A percentile compares a stretch with the other conserved stretches of the same genome.
phyloP scores from a whole-genome alignment of 2,113 vertebrate species.

The Lepisosteus osseus region DNA sequence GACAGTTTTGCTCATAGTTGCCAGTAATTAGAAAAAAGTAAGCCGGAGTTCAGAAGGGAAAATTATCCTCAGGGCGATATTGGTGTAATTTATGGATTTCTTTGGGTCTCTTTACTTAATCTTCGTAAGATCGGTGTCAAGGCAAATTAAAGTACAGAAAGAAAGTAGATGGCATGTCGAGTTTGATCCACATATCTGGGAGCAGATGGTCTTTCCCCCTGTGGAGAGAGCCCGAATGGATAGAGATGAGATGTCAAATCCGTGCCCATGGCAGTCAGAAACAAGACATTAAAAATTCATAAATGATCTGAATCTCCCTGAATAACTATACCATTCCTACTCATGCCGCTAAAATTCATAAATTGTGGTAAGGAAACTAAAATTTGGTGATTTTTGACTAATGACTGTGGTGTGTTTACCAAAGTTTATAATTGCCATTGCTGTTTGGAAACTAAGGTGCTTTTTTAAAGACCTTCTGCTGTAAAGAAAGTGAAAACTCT shows the following conservation, averaged over 20 bases:
- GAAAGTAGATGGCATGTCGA: too few relatives aligned
- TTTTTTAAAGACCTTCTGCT: conserved; percentile 32
- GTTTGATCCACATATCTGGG: not conserved
- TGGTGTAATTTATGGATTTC: too few relatives aligned
- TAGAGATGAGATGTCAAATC: not conserved
- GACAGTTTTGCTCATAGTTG: too few relatives aligned
- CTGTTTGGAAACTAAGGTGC: conserved; percentile 17
- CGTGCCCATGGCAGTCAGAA: not conserved
- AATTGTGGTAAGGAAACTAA: too few relatives aligned
- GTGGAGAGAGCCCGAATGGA: not conserved
- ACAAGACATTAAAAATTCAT: conserved; percentile 5
- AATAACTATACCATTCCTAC: too few relatives aligned
- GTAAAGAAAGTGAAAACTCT: conserved; percentile 22
- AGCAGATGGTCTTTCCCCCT: not conserved
- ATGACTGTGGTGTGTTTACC: not conserved
- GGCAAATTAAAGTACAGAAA: too few relatives aligned
- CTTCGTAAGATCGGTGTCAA: too few relatives aligned
- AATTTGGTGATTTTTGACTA: not conserved
- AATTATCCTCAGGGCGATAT: too few relatives aligned
- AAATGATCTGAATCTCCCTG: not conserved
- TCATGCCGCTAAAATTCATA: too few relatives aligned
- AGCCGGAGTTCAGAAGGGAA: too few relatives aligned
- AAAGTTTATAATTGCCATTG: conserved; percentile 23
- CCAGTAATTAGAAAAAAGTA: too few relatives aligned
- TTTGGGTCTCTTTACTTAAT: too few relatives aligned